Base-by-base conservation (phyloP, 2,797 vertebrate species). In the Atherinosoma microstoma region DNA sequence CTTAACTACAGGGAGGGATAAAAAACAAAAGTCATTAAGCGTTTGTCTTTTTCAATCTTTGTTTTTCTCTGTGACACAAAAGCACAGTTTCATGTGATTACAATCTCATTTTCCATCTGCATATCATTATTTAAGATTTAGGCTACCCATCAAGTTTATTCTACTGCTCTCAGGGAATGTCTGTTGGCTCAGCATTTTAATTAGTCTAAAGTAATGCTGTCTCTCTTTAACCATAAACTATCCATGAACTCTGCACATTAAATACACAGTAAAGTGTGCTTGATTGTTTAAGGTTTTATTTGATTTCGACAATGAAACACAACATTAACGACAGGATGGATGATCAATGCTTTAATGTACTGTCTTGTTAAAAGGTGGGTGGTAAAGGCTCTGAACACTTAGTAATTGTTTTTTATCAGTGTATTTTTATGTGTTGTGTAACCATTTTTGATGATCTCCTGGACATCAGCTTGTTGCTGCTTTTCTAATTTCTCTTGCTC, bases 1-100 rank as follows among this genome's bases (percentile, higher is more conserved):
- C 68, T 74, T 76, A 76, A 85, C 68, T 54, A 71, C 61, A 73
- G 63, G 53, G 61, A 56, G 27, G 47, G 62, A 77, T 67, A 63
- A 71, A 38, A 60, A 27, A 27, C 24, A 27, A 27, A 79, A 73
- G 51, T 16, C 11, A 56, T 56, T 71, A 32, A 45, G 18, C 30
- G 13, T 67, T 53, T 69, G 27, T 73, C 49, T 67, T 57, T 58
- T 65, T 75, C 57, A 47, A 47, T 75, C 32, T 35, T 22, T 47
- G 60, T 24, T 47, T 51, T 9, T 60, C 22, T 58, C 22, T 64
- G 54, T 54, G 45, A 67, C 11, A 67, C 40, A 63, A 56, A 73
- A 11, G 64, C 36, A 57, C 49, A 24, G 9, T 53, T 24, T 12
- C 13, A 57, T 68, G 51, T 58, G 22, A 70, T 63, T 40, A 57